Conservation (phyloP, 2,888 invertebrate genomes). For the Portevinia maculata region DNA sequence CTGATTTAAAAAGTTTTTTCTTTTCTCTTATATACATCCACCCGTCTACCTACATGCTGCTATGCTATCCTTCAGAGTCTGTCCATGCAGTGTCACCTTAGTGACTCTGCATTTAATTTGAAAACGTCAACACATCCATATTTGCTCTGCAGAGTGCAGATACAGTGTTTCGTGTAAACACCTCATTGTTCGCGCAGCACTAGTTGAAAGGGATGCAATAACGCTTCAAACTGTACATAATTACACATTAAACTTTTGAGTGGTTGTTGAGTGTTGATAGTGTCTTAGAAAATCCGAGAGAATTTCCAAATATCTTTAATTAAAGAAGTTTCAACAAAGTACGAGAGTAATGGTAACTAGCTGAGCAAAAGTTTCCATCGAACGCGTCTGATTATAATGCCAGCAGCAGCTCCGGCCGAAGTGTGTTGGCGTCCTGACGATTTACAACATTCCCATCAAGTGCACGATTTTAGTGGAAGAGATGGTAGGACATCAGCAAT, state of each 20-base stretch:
- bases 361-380: conserved; percentile 50
- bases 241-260: conserved; percentile 72
- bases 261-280: conserved; percentile 72
- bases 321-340: conserved; percentile 69
- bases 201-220: conserved; percentile 55
- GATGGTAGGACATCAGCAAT: too few relatives aligned
- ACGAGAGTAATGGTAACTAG: conserved; percentile 51
- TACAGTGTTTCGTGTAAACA: conserved; percentile 64
- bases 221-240: conserved; percentile 68
- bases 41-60: too few relatives aligned
- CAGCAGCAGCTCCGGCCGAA: background rate
- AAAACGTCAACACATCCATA: conserved; percentile 52
- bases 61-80: conserved; percentile 2
- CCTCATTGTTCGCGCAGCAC: conserved; percentile 11
- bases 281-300: conserved; percentile 58
- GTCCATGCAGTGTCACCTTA: conserved; percentile 25
- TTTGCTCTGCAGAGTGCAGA: conserved; percentile 18
- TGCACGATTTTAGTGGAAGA: background rate
- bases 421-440: background rate
- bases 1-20: background rate
- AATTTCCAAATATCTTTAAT: conserved; percentile 73
- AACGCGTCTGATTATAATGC: conserved; percentile 37
- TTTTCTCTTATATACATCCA: background rate
- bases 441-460: background rate
- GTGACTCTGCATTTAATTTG: conserved; percentile 53